Conservation (phyloP, 2,797 vertebrate genomes). For the Botia almorhae region DNA sequence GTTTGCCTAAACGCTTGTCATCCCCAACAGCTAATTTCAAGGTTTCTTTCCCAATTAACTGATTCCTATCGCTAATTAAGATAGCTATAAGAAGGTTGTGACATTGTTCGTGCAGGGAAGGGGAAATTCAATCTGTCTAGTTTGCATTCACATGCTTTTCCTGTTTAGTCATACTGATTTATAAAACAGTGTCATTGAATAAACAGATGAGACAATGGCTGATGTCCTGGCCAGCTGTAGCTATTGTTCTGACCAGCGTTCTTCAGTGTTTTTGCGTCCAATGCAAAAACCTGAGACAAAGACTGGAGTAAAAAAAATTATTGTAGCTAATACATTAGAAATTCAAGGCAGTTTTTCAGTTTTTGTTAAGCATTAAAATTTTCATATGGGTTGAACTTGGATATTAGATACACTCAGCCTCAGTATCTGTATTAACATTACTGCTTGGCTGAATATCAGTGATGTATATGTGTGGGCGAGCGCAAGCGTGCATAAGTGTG, state of each 20-base stretch:
- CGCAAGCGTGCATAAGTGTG: too few species aligned
- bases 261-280: not conserved
- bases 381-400: too few species aligned
- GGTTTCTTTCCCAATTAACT: slow-evolving; percentile 22
- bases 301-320: not conserved
- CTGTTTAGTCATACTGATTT: slow-evolving; percentile 24
- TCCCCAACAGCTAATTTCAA: slow-evolving; percentile 30
- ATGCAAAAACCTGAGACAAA: slow-evolving; percentile 19
- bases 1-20: slow-evolving; percentile 8
- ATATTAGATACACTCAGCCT: not conserved
- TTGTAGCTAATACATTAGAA: not conserved
- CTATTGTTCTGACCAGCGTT: slow-evolving; percentile 38
- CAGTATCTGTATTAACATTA: not conserved
- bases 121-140: slow-evolving; percentile 30
- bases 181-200: slow-evolving; percentile 27
- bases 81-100: slow-evolving; percentile 21
- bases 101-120: slow-evolving; percentile 15
- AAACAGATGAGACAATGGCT: slow-evolving; percentile 34
- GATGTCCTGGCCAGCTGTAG: slow-evolving; percentile 42
- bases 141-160: slow-evolving; percentile 35
- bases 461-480: not conserved
- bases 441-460: slow-evolving; percentile 9
- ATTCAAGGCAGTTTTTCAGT: not conserved
- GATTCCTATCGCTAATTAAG: slow-evolving; percentile 36
- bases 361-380: not conserved